phyloP scores from a whole-genome alignment of 2,797 vertebrate genomes.

The Hippoglossus hippoglossus region DNA sequence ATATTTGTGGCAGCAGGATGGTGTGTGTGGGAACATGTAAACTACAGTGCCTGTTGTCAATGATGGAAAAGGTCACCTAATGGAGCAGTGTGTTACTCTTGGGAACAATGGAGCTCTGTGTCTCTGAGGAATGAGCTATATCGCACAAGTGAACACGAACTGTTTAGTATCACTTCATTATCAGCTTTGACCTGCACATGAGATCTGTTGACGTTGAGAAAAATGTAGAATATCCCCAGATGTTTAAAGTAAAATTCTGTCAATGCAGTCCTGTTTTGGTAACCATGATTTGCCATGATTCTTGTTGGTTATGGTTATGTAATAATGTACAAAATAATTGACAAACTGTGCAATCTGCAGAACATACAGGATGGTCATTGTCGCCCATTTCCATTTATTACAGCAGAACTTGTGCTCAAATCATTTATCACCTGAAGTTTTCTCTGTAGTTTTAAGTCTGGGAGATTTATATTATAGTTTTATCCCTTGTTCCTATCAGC shows the following conservation, averaged over 20 bases:
- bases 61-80: too few relatives aligned
- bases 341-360: not conserved
- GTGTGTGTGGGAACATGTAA: not conserved
- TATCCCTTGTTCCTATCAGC: not conserved
- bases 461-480: not conserved
- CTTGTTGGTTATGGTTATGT: not conserved
- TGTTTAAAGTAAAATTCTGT: not conserved
- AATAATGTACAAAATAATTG: not conserved
- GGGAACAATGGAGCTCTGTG: too few relatives aligned
- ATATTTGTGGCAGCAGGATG: not conserved
- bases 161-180: too few relatives aligned
- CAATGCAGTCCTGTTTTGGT: not conserved
- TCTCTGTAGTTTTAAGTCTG: not conserved
- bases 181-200: not conserved
- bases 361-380: too few relatives aligned
- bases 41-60: too few relatives aligned
- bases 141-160: too few relatives aligned
- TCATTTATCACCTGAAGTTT: not conserved
- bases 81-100: too few relatives aligned
- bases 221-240: slow-evolving; percentile 2
- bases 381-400: too few relatives aligned
- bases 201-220: not conserved
- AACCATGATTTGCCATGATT: not conserved
- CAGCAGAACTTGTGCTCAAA: not conserved
- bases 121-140: too few relatives aligned